Base-by-base conservation (phyloP, 2,888 invertebrate genomes). In the Orthosia gothica region DNA sequence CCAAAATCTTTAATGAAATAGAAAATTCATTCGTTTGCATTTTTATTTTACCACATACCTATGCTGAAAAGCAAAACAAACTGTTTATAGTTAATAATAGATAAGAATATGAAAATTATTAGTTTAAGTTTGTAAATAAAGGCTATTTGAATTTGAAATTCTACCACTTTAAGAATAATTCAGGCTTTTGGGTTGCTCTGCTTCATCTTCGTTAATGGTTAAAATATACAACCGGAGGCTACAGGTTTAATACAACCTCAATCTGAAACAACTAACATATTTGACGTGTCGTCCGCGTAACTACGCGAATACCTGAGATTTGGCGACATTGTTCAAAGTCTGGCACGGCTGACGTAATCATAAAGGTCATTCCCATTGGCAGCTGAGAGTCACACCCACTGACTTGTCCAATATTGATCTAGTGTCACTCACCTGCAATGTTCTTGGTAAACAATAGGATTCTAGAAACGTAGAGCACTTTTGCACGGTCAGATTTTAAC, bases 351-450 rank as follows among this genome's bases (percentile, higher is more conserved):
- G 87, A 87, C 79, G 87, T 72, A 79, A 87, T 63, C 50, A 62
- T 63, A 74, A 67, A 85, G 80, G 77, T 84, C 77, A 79, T 82
- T 80, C 72, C 74, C 67, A 83, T 78, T 78, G 73, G 74, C 76
- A 80, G 55, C 69, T 23, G 62, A 66, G 61, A 81, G 73, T 75
- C 79, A 82, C 82, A 73, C 79, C 83, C 77, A 77, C 77, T 65
- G 69, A 67, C 77, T 74, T 69, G 45, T 83, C 67, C 49, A 77
- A 79, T 85, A 86, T 76, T 82, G 76, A 82, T 83, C 65, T 77
- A 45, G 67, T 84, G 82, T 85, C 86, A 82, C 49, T 83, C 75
- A 87, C 71, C 68, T 72, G 50, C 64, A 45, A 49, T 66, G 23
- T 65, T 58, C 63, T 64, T 65, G 70, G 59, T 70, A 64, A 70